Evolutionary conservation across 2,113 vertebrate species (phyloP).

Genomic region (Glaucidium brasilianum): DNA sequence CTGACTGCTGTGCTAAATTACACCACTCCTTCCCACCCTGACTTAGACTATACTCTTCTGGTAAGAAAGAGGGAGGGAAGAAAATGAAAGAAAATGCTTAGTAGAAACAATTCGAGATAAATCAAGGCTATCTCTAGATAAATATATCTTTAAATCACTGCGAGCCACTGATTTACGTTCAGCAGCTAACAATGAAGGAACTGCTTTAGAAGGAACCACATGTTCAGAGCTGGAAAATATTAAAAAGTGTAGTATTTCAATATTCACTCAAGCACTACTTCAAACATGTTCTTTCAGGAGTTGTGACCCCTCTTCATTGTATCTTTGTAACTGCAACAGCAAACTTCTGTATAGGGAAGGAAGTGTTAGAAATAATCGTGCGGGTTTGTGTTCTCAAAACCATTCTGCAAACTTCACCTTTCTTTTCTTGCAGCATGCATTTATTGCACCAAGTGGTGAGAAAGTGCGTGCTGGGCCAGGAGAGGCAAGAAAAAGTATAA

Average conservation of each 20-base stretch:
- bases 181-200: background rate
- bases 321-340: background rate
- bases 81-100: background rate
- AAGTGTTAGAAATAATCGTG: background rate
- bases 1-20: background rate
- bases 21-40: background rate
- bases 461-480: background rate
- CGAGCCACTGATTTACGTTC: background rate
- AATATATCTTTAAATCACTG: background rate
- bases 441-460: background rate
- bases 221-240: background rate
- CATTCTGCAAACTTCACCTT: background rate
- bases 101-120: background rate
- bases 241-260: background rate
- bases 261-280: background rate
- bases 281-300: background rate
- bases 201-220: background rate
- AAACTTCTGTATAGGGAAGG: background rate
- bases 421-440: background rate
- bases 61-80: background rate
- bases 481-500: background rate
- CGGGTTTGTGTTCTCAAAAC: background rate
- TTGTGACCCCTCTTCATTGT: background rate
- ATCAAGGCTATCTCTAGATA: background rate
- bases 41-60: background rate